Conservation (phyloP, 2,797 vertebrate genomes). For the Tachyglossus aculeatus region DNA sequence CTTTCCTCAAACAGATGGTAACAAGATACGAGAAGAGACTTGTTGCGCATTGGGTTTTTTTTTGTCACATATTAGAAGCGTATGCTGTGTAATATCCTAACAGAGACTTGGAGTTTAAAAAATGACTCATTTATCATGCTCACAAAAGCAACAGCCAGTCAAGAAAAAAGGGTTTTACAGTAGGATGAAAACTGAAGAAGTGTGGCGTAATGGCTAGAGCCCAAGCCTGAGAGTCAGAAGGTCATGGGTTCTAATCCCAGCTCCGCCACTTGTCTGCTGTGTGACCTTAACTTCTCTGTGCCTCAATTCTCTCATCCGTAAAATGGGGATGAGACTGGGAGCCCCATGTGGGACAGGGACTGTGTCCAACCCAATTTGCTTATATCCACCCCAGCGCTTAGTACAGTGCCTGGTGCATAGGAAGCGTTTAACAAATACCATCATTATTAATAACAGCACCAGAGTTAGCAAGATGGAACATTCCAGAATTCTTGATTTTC, state of each 20-base stretch:
- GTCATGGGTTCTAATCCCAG: neutral
- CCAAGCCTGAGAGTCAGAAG: neutral
- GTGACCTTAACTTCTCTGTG: neutral
- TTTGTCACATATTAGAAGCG: constrained; percentile 59
- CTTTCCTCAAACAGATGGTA: constrained; percentile 61
- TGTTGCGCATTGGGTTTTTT: constrained; percentile 6
- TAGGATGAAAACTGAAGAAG: neutral
- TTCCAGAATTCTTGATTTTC: too few relatives aligned
- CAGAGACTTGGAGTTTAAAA: constrained; percentile 23
- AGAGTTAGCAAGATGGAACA: too few relatives aligned
- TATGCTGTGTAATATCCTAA: constrained; percentile 10
- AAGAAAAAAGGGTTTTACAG: constrained; percentile 23
- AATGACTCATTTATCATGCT: constrained; percentile 33
- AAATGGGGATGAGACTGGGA: neutral
- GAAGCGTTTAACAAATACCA: too few relatives aligned
- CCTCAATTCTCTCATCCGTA: neutral
- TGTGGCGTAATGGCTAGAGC: neutral
- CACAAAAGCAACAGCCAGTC: constrained; percentile 7
- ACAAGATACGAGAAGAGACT: constrained; percentile 42
- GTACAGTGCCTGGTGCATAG: too few relatives aligned
- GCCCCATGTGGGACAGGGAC: too few relatives aligned
- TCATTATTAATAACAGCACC: too few relatives aligned
- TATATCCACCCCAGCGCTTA: too few relatives aligned
- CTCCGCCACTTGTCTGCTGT: neutral
- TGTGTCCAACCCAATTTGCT: too few relatives aligned